Evolutionary conservation across 2,888 invertebrate species (phyloP).

Genomic region (Cybosia mesomella): DNA sequence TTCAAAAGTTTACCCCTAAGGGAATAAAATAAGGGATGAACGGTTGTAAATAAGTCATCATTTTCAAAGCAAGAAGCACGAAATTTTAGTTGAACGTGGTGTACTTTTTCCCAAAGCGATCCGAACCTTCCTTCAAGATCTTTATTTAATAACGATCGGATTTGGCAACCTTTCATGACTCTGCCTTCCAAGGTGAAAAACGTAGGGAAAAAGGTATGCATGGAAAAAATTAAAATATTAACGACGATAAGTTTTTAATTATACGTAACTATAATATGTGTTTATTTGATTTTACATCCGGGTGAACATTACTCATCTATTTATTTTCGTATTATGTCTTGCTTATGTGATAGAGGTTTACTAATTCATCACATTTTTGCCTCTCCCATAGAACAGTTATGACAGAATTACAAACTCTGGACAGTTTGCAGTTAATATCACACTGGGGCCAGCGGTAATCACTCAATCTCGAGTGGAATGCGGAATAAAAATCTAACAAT

Average conservation of each 20-base stretch:
- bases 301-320: not conserved
- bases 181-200: not conserved
- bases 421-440: slow-evolving; percentile 77
- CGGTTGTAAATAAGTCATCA: no score
- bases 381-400: slow-evolving; percentile 84
- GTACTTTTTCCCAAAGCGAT: no score
- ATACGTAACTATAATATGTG: no score
- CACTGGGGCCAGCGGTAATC: slow-evolving; percentile 80
- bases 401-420: slow-evolving; percentile 86
- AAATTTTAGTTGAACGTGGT: no score
- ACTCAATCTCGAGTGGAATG: slow-evolving; percentile 84
- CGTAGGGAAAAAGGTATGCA: not conserved
- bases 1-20: no score
- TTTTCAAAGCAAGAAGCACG: no score
- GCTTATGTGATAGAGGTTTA: slow-evolving; percentile 32
- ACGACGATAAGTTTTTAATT: not conserved
- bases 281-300: not conserved
- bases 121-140: no score
- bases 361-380: slow-evolving; percentile 69
- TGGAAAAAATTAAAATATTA: not conserved
- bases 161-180: not conserved
- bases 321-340: not conserved
- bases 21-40: no score
- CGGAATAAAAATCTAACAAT: slow-evolving; percentile 84
- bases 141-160: no score